Base-by-base conservation (phyloP, 2,888 invertebrate species). In the Zhengitettix transpicula region DNA sequence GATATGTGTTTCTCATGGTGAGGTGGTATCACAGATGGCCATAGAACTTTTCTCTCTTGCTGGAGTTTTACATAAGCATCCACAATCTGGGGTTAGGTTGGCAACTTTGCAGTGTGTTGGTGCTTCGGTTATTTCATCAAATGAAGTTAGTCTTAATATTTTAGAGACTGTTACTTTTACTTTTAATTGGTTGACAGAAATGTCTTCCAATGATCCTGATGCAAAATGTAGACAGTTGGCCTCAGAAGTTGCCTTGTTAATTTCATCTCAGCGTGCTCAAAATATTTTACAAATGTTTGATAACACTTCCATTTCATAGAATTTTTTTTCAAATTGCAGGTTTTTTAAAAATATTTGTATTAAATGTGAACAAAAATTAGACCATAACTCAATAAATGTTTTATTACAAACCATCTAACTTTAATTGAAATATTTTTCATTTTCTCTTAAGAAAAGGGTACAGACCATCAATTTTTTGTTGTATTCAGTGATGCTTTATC, bases 21-120 rank as follows among this genome's bases (percentile, higher is more conserved):
- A 81, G 0, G 73, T 80, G 44, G 78, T 81, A 11, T 71, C 80
- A 0, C 77, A 78, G 63, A 86, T 90, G 74, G 83, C 82, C 0
- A 79, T 78, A 62, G 89, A 89, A 67, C 74, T 86, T 1, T 74
- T 89, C 1, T 82, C 83, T 64, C 76, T 89, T 15, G 59, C 52
- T 14, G 47, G 3, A 14, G 12, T n/a, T 47, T 12, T 89, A 65
- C 75, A 85, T 52, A 85, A 82, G 67, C 82, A 84, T 47, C 72
- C 77, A 0, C 84, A 89, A 59, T 77, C 82, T 0, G 81, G 81
- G 65, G 80, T 90, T 1, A 77, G 86, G 57, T 72, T 78, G 16
- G 81, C 81, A 9, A 80, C 83, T 0, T 74, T 89, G n/a, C 79
- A 82, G 17, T 75, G 87, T 57, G 71, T 88, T 1, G 85, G 83